A percentile compares a stretch with the other conserved stretches of the same genome.
These are phyloP conservation scores for Oryzias celebensis DNA, from an alignment of 2,113 vertebrate genomes.

Conservation along the genomic window DNA sequence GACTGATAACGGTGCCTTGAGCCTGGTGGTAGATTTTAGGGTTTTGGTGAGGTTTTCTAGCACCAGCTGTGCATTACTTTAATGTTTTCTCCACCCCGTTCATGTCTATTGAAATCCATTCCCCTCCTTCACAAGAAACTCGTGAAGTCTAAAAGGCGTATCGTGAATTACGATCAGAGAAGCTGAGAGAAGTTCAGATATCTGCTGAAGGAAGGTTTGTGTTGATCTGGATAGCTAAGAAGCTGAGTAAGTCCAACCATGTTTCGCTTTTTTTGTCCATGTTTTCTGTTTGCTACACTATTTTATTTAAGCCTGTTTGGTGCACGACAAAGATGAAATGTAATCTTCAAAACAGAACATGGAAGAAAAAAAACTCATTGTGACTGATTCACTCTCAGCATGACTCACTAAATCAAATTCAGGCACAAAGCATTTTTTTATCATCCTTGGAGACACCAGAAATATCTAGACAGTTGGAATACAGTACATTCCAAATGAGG, in stretches of 20 bases:
- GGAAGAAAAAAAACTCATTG: not conserved
- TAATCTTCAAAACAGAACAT: not conserved
- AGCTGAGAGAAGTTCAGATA: conserved; percentile 49
- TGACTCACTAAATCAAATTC: conserved; percentile 44
- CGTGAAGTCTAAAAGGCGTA: conserved; percentile 46
- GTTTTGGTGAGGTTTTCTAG: conserved; percentile 45
- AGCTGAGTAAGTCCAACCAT: conserved; percentile 67
- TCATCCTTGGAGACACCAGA: conserved; percentile 7
- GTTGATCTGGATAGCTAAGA: conserved; percentile 50
- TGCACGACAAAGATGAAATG: not conserved
- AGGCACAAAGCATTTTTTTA: conserved; percentile 41
- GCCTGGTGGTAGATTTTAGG: conserved; percentile 67
- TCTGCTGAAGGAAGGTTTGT: conserved; percentile 39
- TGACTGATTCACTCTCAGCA: conserved; percentile 5
- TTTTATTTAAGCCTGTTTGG: conserved; percentile 3
- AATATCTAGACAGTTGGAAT: not conserved
- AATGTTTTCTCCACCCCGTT: conserved; percentile 62
- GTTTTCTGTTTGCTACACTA: not conserved
- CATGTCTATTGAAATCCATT: conserved; percentile 60
- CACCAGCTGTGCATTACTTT: conserved; percentile 68
- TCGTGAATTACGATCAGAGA: conserved; percentile 35
- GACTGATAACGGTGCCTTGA: conserved; percentile 51
- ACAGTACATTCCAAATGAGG: not conserved
- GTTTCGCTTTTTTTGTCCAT: conserved; percentile 31
- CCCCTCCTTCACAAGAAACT: conserved; percentile 15